Conservation (phyloP, 2,797 vertebrate genomes). For the Tiaroga cobitis region DNA sequence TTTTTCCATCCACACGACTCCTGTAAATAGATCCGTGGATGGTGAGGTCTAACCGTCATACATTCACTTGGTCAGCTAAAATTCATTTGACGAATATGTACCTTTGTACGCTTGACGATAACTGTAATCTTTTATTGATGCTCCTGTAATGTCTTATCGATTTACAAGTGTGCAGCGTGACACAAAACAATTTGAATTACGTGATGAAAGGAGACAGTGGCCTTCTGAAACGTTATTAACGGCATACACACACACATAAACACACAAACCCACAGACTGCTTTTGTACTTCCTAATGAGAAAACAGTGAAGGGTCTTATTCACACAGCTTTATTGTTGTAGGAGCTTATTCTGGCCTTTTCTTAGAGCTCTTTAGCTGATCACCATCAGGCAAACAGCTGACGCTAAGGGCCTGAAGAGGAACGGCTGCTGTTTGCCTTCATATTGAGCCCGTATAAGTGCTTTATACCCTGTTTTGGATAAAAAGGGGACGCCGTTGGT, state of each 20-base stretch:
- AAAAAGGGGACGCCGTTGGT: constrained; percentile 63
- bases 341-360: constrained; percentile 70
- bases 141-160: constrained; percentile 40
- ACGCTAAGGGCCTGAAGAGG: constrained; percentile 73
- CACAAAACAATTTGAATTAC: constrained; percentile 41
- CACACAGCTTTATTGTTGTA: constrained; percentile 72
- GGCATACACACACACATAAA: constrained; percentile 25
- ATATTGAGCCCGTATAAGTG: constrained; percentile 61
- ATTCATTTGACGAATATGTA: constrained; percentile 24
- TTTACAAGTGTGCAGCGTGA: constrained; percentile 36
- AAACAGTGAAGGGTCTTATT: constrained; percentile 69
- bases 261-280: constrained; percentile 45
- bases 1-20: neutral
- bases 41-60: neutral
- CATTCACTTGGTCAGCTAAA: constrained; percentile 15
- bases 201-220: constrained; percentile 33
- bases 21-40: constrained; percentile 1
- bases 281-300: constrained; percentile 63
- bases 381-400: constrained; percentile 82
- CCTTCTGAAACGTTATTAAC: constrained; percentile 13
- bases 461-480: constrained; percentile 47
- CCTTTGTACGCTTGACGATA: constrained; percentile 20
- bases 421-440: constrained; percentile 66
- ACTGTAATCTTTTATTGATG: constrained; percentile 45
- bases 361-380: constrained; percentile 73